Base-by-base conservation (phyloP, 2,888 invertebrate species). In the Syritta pipiens region DNA sequence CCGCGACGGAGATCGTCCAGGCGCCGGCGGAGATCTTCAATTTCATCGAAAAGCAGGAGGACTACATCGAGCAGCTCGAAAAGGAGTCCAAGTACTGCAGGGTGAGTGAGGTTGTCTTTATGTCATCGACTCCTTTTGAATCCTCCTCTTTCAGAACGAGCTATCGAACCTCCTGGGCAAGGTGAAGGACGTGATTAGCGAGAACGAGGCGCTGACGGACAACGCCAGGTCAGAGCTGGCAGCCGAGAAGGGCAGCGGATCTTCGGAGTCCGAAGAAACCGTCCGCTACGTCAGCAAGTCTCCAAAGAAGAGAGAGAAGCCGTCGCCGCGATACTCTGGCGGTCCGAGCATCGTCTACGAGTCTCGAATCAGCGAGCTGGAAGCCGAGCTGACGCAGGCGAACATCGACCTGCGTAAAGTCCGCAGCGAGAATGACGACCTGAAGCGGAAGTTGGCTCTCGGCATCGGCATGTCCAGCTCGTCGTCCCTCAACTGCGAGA, bases 61-160 rank as follows among this genome's bases (percentile, higher is more conserved):
- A 95, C 83, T 96, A 96, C 84, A 96, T 96, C 51, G 94, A 95
- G 81, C 96, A 96, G 86, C 86, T 96, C 53, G 96, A 96, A 86
- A 92, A 94, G 83, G 96, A 96, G 89, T 95, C 95, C 32, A 93
- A 94, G 84, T 95, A 94, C 85, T 96, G 95, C 86, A 92, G 94
- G 88, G 93, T 93, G 86, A 82, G 79, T 82, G 6, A 2, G 28
- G 14, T 20, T 37, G 51, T 14, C 32, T 12, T 0, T 24, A 40
- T 17, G 5, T 2, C 9, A 20, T 26, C 1, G 0, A 7, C 0
- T n/a, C 7, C 48, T 1, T 2, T 10, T 9, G 5, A 35, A 5
- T 35, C 7, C 32, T n/a, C 28, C n/a, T 28, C 9, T 49, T 53
- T 42, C 22, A 93, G 92, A 94, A 93, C 53, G 95, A 96, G 86